Base-by-base conservation (phyloP, 1,140 invertebrate species). In the Zophobas atratus region DNA sequence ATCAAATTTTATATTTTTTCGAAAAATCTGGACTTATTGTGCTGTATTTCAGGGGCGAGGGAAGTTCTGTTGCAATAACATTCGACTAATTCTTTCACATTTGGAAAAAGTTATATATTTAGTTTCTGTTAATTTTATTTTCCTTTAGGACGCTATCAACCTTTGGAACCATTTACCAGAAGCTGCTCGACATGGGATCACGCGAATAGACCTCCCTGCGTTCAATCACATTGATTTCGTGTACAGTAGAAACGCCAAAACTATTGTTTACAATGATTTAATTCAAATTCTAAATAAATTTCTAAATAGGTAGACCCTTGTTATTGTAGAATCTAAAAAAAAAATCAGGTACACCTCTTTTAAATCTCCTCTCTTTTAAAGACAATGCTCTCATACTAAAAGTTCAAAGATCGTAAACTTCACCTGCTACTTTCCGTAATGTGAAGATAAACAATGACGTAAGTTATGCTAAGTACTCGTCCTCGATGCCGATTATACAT, bases 161-260 rank as follows among this genome's bases (percentile, higher is more conserved):
- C 55, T 85, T 2, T 84, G 79, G 51, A 80, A 79, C 43, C 82
- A 80, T n/a, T 51, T 85, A 6, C 81, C 83, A 6, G 70, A 79
- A 67, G 78, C 77, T 35, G 78, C 76, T 1, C 55, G 80, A 39
- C 75, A 81, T 53, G 84, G 84, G 46, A 81, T 82, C 20, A 55
- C 73, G 35, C 79, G 81, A 78, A 78, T 85, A 1, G 72, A 80
- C 49, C 53, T 71, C 1, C 72, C 55, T 1, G 72, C 79, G 38
- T 85, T 85, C 63, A 85, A 85, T 74, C 84, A 85, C 53, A 83
- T 84, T 20, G 84, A 85, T 57, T 83, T 85, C 49, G 51, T 85
- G 6, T 81, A 81, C 38, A 81, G 83, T 8, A 79, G 79, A 75
- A 70, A 83, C 38, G 82, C 81, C 1, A 80, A 77, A 49, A 20